These are phyloP conservation scores for Chaitophorus viminalis DNA, from an alignment of 2,888 invertebrate genomes.

Conservation along the genomic window DNA sequence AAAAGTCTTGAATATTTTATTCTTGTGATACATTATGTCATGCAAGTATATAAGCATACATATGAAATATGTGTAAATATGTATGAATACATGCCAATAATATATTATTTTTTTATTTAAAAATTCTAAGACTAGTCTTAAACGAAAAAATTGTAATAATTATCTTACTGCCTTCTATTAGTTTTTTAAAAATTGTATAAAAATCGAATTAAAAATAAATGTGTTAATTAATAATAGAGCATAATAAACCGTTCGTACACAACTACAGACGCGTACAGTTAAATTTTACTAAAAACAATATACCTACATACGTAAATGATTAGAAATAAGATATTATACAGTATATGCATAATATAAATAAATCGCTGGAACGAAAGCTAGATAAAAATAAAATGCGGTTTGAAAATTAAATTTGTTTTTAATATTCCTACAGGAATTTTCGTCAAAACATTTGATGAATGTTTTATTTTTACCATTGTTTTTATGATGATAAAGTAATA, in stretches of 20 bases:
- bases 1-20: conserved; percentile 2
- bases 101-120: not conserved
- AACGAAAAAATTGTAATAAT: not conserved
- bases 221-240: not conserved
- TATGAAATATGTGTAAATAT: not conserved
- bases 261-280: not conserved
- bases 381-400: not conserved
- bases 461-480: too few species aligned
- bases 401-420: conserved; percentile 7
- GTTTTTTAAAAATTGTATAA: not conserved
- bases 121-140: not conserved
- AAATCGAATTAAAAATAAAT: not conserved
- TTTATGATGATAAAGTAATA: too few species aligned
- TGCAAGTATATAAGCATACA: not conserved
- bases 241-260: not conserved
- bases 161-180: not conserved
- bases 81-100: not conserved
- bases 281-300: not conserved
- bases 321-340: not conserved
- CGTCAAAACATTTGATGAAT: too few species aligned
- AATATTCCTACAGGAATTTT: too few species aligned
- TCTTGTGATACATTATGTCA: not conserved
- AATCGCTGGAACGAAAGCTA: not conserved
- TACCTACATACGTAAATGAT: too few species aligned
- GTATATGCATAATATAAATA: not conserved